phyloP scores from a whole-genome alignment of 2,888 invertebrate genomes.

The Zhengitettix transpicula region DNA sequence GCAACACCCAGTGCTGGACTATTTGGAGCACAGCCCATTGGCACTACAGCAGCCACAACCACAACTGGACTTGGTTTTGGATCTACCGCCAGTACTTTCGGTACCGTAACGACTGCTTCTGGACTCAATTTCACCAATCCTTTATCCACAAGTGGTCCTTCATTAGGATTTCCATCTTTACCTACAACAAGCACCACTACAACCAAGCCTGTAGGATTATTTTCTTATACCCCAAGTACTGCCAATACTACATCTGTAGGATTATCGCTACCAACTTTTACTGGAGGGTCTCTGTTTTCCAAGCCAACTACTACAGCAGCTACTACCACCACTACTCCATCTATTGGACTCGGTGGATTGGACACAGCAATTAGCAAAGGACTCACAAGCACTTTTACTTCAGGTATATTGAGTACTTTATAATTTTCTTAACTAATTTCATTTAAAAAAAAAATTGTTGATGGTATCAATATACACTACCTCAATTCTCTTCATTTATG shows the following conservation, averaged over 20 bases:
- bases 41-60: slow-evolving; percentile 9
- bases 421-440: neutral
- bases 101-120: neutral
- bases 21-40: slow-evolving; percentile 20
- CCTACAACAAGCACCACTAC: neutral
- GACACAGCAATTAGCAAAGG: slow-evolving; percentile 33
- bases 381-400: slow-evolving; percentile 11
- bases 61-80: slow-evolving; percentile 15
- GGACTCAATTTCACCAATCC: neutral
- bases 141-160: neutral
- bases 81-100: slow-evolving; percentile 15
- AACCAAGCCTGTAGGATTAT: neutral
- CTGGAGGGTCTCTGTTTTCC: neutral
- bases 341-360: slow-evolving; percentile 52
- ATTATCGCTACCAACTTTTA: neutral
- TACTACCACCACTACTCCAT: slow-evolving; percentile 23
- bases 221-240: neutral
- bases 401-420: slow-evolving; percentile 16
- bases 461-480: neutral
- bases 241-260: neutral
- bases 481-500: neutral
- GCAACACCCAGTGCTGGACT: slow-evolving; percentile 20
- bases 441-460: neutral
- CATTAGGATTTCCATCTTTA: slow-evolving; percentile 3
- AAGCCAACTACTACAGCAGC: slow-evolving; percentile 10